Evolutionary conservation across 2,113 vertebrate genomes (phyloP).

Genomic region (Apeltes quadracus): DNA sequence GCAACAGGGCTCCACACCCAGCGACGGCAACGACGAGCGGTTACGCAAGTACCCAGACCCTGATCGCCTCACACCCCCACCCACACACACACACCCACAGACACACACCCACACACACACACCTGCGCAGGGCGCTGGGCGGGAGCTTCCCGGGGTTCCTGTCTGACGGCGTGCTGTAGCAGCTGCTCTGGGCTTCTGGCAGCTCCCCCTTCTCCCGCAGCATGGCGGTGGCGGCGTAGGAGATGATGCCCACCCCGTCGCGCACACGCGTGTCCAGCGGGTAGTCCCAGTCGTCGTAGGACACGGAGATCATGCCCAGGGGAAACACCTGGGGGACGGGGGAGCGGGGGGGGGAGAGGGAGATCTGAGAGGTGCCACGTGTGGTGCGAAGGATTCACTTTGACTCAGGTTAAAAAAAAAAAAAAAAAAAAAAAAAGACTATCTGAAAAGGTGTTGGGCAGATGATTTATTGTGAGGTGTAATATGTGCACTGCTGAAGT

Average conservation of each 20-base stretch:
- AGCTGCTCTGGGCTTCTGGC: slow-evolving; percentile 91
- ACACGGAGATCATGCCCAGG: slow-evolving; percentile 93
- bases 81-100: slow-evolving; percentile 16
- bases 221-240: slow-evolving; percentile 91
- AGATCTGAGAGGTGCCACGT: slow-evolving; percentile 24
- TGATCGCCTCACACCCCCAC: slow-evolving; percentile 38
- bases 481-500: slow-evolving; percentile 18
- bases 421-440: slow-evolving; percentile 4
- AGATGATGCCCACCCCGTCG: slow-evolving; percentile 92
- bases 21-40: slow-evolving; percentile 51
- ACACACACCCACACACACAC: slow-evolving; percentile 53
- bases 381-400: slow-evolving; percentile 25
- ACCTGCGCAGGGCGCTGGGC: slow-evolving; percentile 91
- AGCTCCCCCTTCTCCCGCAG: slow-evolving; percentile 90
- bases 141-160: slow-evolving; percentile 85
- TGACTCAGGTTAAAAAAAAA: background rate
- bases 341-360: slow-evolving; percentile 9
- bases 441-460: slow-evolving; percentile 22
- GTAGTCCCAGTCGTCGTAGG: slow-evolving; percentile 97
- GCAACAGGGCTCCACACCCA: slow-evolving; percentile 49
- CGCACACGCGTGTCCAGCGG: slow-evolving; percentile 88
- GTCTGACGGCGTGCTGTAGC: slow-evolving; percentile 85
- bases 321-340: slow-evolving; percentile 83
- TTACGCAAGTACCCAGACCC: slow-evolving; percentile 60
- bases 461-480: slow-evolving; percentile 39